Conservation (phyloP, 1,140 invertebrate genomes). For the Pygmarrhopalites habei region DNA sequence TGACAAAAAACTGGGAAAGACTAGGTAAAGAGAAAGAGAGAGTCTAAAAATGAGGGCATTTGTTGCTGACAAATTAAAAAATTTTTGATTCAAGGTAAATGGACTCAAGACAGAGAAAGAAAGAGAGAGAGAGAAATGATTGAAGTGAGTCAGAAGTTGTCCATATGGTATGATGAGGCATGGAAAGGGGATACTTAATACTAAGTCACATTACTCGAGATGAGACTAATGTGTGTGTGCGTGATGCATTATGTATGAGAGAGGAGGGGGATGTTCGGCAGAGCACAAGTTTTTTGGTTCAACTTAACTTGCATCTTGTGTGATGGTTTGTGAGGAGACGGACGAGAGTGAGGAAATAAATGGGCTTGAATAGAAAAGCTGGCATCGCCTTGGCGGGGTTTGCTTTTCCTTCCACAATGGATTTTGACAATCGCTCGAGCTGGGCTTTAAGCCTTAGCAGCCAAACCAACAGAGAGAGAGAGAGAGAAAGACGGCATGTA, state of each 20-base stretch:
- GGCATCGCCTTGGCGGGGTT: not conserved
- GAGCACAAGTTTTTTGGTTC: too few species aligned
- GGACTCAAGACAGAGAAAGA: too few species aligned
- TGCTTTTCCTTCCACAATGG: not conserved
- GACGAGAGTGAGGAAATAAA: slow-evolving; percentile 11
- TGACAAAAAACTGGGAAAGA: not conserved
- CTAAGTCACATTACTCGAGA: not conserved
- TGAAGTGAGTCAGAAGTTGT: not conserved
- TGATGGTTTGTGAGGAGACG: not conserved
- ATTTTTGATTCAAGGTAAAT: slow-evolving; percentile 8
- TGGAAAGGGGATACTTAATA: slow-evolving; percentile 1
- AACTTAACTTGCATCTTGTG: not conserved
- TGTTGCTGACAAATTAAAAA: slow-evolving; percentile 7
- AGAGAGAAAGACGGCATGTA: not conserved
- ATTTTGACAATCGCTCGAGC: slow-evolving; percentile 6
- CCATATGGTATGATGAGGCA: not conserved
- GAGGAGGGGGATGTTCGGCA: too few species aligned
- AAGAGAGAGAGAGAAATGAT: too few species aligned
- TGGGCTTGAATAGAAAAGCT: slow-evolving; percentile 12
- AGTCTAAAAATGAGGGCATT: not conserved
- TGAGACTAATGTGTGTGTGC: slow-evolving; percentile 3
- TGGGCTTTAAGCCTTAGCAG: not conserved
- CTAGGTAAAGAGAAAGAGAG: not conserved
- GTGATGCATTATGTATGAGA: slow-evolving; percentile 11
- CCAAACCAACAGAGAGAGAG: not conserved